Percentiles rank a stretch among this genome's conserved stretches.
These are phyloP conservation scores for Listronotus oregonensis DNA, from an alignment of 1,140 invertebrate genomes.

Conservation along the genomic window DNA sequence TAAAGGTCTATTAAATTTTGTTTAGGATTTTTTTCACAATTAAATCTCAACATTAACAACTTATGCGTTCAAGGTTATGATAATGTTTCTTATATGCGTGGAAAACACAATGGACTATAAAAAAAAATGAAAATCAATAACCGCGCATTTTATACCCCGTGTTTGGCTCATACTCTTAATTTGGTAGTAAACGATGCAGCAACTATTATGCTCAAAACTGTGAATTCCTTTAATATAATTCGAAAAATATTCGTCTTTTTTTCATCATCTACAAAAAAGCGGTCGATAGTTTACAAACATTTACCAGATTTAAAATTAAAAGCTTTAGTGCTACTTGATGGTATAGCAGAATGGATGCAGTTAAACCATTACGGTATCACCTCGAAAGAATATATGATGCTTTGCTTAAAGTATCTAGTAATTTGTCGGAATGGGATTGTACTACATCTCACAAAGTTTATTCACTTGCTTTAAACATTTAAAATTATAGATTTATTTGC, in stretches of 20 bases:
- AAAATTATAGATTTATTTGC: no score
- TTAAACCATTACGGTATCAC: no score
- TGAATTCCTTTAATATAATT: constrained; percentile 8
- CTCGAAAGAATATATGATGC: constrained; percentile 15
- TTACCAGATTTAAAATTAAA: constrained; percentile 12
- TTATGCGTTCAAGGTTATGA: no score
- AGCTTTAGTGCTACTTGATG: constrained; percentile 20
- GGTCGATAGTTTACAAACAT: constrained; percentile 13
- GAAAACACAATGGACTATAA: constrained; percentile 5
- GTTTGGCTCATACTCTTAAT: no score
- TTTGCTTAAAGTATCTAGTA: constrained; percentile 5
- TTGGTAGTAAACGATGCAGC: constrained; percentile 21
- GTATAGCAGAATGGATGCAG: constrained; percentile 16
- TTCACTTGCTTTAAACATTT: no score
- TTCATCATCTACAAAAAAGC: constrained; percentile 12
- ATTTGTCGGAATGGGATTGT: neutral
- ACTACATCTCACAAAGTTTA: no score
- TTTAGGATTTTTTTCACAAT: no score
- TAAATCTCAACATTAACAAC: no score
- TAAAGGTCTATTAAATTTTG: no score
- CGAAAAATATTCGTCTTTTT: constrained; percentile 4
- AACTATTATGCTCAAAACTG: constrained; percentile 5
- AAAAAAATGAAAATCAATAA: constrained; percentile 5
- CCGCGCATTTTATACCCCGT: constrained; percentile 9
- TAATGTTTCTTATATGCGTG: no score